Evolutionary conservation across 1,140 invertebrate genomes (phyloP), one percentile per base, ranked within the genome.

Genomic region (Dermatophagoides farinae): DNA sequence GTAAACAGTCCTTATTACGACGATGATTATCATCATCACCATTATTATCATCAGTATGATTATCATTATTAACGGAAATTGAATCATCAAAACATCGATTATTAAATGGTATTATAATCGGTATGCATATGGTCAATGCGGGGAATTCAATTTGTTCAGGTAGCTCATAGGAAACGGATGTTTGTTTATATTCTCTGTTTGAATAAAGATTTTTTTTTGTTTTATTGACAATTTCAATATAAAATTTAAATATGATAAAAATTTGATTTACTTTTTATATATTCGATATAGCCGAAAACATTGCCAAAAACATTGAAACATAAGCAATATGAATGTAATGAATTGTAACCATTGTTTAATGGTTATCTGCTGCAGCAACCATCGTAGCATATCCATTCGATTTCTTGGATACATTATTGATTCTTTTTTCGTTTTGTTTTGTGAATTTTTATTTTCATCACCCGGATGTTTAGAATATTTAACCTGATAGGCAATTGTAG

Each of bases 71-170:
- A 43, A 43, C 11, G 1, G 41, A 18, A 43, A 5, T 16, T 4
- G 12, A 6, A 43, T 38, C 10, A 25, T 55, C 25, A 23, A 43
- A 14, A 43, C n/a, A 14, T 52, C 12, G 1, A 25, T 38, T 23
- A 12, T 55, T 14, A 44, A 55, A 55, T n/a, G 53, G 53, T 18
- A 55, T 55, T n/a, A 55, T 55, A 14, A 55, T 44, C 12, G 53
- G 53, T 12, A 55, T 14, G 39, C 53, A 55, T 1, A 55, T 12
- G 23, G 53, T 55, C 10, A 55, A n/a, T 14, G 53, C 38, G 14
- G 53, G 53, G 39, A 55, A 55, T 55, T 38, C 53, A 41, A 55
- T 55, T 20, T 55, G 14, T 12, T 11, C 23, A 14, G 53, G 53
- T 44, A 55, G 23, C 5, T 25, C 14, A 44, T 55, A 23, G 1